Base-by-base conservation (phyloP, 2,113 vertebrate genomes). In the Podilymbus podiceps region DNA sequence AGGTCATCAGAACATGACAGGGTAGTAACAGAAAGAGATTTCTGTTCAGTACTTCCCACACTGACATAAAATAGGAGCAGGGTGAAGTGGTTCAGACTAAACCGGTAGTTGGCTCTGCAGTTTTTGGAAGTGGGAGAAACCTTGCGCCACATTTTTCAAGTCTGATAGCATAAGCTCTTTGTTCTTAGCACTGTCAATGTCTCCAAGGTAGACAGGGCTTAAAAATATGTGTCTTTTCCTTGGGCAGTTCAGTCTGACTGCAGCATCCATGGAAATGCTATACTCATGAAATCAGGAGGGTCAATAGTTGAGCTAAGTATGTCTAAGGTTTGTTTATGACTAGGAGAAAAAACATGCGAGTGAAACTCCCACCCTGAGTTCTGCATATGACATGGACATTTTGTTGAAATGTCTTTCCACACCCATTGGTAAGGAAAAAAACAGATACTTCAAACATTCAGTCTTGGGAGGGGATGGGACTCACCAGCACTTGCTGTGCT, bases 281-380 rank as follows among this genome's bases (percentile, higher is more conserved):
- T 49, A 33, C 47, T 64, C 44, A 60, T 95, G 64, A 62, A 84
- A 60, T 81, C 90, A 50, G 33, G 40, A 88, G 66, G 92, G 92
- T 93, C 88, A 93, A 19, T 60, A 82, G 92, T 58, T 93, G 88
- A 97, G 58, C 86, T 89, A 89, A 90, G 64, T n/a, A 7, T 25
- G 69, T 49, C 33, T 14, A 31, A 84, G 53, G 40, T 82, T 92
- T 77, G 62, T 10, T 78, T 56, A 63, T 50, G 83, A 92, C 50
- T 76, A 56, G 64, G 27, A 80, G 47, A 59, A 88, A 92, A 92
- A 60, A 77, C 75, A 78, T 35, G 52, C 0, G 2, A 87, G 73
- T 69, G 49, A 77, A 92, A 60, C 64, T 93, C 95, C 90, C 90
- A 85, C 60, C 64, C 88, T 0, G 23, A 93, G 83, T 56, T 81